A percentile compares a stretch with the other conserved stretches of the same genome.
Conservation (phyloP, 2,888 invertebrate genomes). For the Cordilura impudica region DNA sequence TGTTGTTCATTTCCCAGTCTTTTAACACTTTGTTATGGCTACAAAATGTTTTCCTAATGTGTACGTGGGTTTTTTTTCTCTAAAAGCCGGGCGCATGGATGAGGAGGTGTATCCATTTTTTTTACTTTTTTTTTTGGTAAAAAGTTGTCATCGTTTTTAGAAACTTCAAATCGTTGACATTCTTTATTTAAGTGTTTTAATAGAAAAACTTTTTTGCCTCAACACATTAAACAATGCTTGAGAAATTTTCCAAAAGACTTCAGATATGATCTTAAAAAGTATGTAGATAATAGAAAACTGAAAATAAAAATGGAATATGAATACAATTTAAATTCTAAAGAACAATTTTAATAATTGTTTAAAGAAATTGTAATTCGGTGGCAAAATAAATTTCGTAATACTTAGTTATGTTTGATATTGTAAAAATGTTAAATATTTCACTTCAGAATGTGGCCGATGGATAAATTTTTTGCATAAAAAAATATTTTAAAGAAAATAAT, state of each 20-base stretch:
- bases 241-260: not conserved
- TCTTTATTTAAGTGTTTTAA: slow-evolving; percentile 19
- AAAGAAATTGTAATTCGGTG: no score
- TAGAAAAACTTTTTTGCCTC: slow-evolving; percentile 39
- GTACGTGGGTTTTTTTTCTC: not conserved
- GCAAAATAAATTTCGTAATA: no score
- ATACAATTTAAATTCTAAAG: no score
- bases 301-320: no score
- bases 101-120: not conserved
- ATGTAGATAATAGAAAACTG: no score
- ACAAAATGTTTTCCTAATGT: slow-evolving; percentile 32
- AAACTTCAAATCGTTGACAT: slow-evolving; percentile 26
- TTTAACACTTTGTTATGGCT: slow-evolving; percentile 34
- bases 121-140: not conserved
- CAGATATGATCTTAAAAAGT: no score
- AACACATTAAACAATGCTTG: slow-evolving; percentile 21
- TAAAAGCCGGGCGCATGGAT: not conserved
- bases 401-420: no score
- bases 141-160: not conserved
- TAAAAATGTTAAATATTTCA: no score
- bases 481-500: no score
- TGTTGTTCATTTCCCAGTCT: not conserved
- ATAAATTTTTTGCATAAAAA: no score
- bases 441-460: no score
- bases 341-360: no score